A percentile compares a stretch with the other conserved stretches of the same genome.
These are phyloP conservation scores for Hofmannophila pseudospretella DNA, from an alignment of 2,888 invertebrate genomes.

Conservation along the genomic window DNA sequence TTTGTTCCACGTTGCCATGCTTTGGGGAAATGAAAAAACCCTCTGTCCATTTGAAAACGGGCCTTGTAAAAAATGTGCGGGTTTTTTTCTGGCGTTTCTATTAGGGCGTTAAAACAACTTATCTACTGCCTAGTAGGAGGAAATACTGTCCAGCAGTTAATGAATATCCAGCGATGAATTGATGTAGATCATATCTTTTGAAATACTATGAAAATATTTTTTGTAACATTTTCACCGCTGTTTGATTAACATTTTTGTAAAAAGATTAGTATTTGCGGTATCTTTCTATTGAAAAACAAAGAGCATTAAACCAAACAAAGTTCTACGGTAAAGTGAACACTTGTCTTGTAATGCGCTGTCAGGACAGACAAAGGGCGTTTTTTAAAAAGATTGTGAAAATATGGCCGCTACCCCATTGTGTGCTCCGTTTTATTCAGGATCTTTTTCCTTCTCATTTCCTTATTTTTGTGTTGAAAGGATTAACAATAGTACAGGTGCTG, in stretches of 20 bases:
- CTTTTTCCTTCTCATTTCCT: constrained; percentile 67
- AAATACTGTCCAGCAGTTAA: too few species aligned
- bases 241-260: too few species aligned
- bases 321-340: constrained; percentile 53
- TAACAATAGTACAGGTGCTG: constrained; percentile 43
- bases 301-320: constrained; percentile 45
- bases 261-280: too few species aligned
- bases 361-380: constrained; percentile 55
- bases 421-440: constrained; percentile 51
- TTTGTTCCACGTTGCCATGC: constrained; percentile 32
- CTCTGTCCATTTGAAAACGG: constrained; percentile 18
- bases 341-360: constrained; percentile 70
- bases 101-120: too few species aligned
- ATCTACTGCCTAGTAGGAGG: too few species aligned
- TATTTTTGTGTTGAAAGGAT: constrained; percentile 69
- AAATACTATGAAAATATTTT: too few species aligned
- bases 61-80: constrained; percentile 12
- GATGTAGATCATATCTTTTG: too few species aligned
- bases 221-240: too few species aligned
- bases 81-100: neutral
- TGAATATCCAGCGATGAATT: too few species aligned
- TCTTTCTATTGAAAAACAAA: constrained; percentile 19
- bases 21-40: constrained; percentile 25
- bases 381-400: constrained; percentile 62
- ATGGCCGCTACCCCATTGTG: constrained; percentile 59